phyloP scores from a whole-genome alignment of 1,140 invertebrate species.

The Apis laboriosa region DNA sequence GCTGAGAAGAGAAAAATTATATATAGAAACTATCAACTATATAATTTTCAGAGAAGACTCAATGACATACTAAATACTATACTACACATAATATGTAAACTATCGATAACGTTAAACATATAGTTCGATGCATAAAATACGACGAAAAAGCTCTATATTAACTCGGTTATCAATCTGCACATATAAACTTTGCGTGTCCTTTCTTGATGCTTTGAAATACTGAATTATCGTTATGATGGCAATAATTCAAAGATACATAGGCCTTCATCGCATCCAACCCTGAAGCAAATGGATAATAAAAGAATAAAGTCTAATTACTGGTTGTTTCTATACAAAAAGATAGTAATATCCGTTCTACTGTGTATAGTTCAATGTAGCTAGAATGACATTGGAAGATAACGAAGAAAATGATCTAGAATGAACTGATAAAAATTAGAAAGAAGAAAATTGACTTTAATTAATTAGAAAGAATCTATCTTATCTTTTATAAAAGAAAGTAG shows the following conservation, averaged over 20 bases:
- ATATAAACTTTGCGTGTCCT: neutral
- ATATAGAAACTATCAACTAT: neutral
- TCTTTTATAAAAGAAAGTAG: too few species aligned
- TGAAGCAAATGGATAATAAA: constrained; percentile 39
- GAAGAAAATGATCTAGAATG: neutral
- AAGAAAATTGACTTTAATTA: too few species aligned
- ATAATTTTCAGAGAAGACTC: too few species aligned
- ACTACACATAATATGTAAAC: neutral
- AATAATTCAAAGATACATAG: constrained; percentile 17
- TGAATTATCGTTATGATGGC: constrained; percentile 38
- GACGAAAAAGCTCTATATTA: neutral
- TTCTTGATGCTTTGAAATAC: neutral
- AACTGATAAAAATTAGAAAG: neutral
- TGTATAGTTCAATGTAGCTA: neutral
- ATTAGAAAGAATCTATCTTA: too few species aligned
- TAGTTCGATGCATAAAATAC: constrained; percentile 12
- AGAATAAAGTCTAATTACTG: constrained; percentile 41
- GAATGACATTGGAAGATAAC: neutral
- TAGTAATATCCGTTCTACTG: neutral
- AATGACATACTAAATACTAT: neutral
- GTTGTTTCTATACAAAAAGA: constrained; percentile 10
- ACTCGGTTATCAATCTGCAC: constrained; percentile 29
- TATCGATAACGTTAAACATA: constrained; percentile 23
- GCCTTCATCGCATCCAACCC: constrained; percentile 43
- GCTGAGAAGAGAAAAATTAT: neutral